A percentile compares a stretch with the other conserved stretches of the same genome.
phyloP scores from a whole-genome alignment of 2,888 invertebrate species.

The Liopterus haemorrhoidalis region DNA sequence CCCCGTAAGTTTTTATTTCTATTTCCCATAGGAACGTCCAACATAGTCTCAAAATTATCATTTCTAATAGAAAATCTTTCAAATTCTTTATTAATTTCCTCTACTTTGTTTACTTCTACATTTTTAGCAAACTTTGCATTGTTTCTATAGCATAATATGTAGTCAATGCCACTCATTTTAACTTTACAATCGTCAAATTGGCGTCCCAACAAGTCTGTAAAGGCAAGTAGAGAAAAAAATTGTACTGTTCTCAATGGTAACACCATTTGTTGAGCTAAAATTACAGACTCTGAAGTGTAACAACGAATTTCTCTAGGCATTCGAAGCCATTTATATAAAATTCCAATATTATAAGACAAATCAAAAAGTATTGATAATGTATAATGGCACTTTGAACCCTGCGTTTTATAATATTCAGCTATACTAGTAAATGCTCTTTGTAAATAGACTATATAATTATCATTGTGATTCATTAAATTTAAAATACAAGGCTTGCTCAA shows the following conservation, averaged over 20 bases:
- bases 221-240: slow-evolving; percentile 36
- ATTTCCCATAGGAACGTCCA: slow-evolving; percentile 27
- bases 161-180: slow-evolving; percentile 36
- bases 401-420: slow-evolving; percentile 12
- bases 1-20: slow-evolving; percentile 26
- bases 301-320: slow-evolving; percentile 37
- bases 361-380: slow-evolving; percentile 30
- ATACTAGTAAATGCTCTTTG: slow-evolving; percentile 11
- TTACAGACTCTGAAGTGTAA: slow-evolving; percentile 33
- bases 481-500: slow-evolving; percentile 10
- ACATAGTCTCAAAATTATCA: slow-evolving; percentile 24
- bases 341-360: slow-evolving; percentile 32
- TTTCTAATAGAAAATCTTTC: no score
- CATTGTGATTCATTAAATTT: slow-evolving; percentile 12
- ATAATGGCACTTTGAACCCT: slow-evolving; percentile 11
- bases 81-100: slow-evolving; percentile 3
- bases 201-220: slow-evolving; percentile 36
- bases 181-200: slow-evolving; percentile 37
- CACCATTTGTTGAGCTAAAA: slow-evolving; percentile 37
- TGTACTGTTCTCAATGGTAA: slow-evolving; percentile 36
- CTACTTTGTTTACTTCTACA: slow-evolving; percentile 1
- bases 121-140: background rate
- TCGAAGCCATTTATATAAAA: slow-evolving; percentile 33
- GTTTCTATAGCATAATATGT: slow-evolving; percentile 32
- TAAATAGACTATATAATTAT: slow-evolving; percentile 10